These are phyloP conservation scores for Busseola fusca DNA, from an alignment of 2,888 invertebrate genomes.

Conservation along the genomic window DNA sequence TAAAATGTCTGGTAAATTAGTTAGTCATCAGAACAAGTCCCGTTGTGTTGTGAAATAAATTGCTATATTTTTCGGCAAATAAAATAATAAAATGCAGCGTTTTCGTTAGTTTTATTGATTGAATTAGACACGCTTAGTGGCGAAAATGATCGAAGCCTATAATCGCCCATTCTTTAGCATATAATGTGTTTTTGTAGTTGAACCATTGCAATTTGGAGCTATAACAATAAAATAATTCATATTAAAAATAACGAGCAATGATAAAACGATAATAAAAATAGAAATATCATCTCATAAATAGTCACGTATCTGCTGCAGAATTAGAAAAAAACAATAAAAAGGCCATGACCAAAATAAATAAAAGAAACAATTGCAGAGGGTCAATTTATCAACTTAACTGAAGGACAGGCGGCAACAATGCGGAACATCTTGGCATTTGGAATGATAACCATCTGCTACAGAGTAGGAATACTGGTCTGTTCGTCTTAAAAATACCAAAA, in stretches of 20 bases:
- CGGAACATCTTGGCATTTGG: slow-evolving; percentile 63
- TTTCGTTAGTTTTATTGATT: slow-evolving; percentile 43
- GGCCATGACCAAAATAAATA: slow-evolving; percentile 56
- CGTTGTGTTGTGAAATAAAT: slow-evolving; percentile 37
- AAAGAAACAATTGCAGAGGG: slow-evolving; percentile 59
- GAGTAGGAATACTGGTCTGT: slow-evolving; percentile 43
- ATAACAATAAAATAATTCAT: slow-evolving; percentile 11
- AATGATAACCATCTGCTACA: slow-evolving; percentile 57
- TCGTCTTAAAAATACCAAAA: slow-evolving; percentile 36
- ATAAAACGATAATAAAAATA: slow-evolving; percentile 23
- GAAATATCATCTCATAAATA: slow-evolving; percentile 34
- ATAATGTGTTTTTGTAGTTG: slow-evolving; percentile 6
- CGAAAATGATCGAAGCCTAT: slow-evolving; percentile 27
- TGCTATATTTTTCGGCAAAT: slow-evolving; percentile 34
- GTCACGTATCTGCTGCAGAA: slow-evolving; percentile 12
- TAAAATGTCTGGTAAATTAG: slow-evolving; percentile 45
- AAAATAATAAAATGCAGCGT: slow-evolving; percentile 24
- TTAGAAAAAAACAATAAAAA: slow-evolving; percentile 57
- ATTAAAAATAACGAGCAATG: slow-evolving; percentile 37
- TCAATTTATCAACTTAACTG: slow-evolving; percentile 60
- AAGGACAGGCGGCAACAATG: slow-evolving; percentile 60
- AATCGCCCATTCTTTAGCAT: slow-evolving; percentile 18
- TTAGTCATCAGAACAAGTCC: slow-evolving; percentile 39
- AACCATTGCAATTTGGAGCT: slow-evolving; percentile 7
- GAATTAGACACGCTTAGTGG: slow-evolving; percentile 46